Evolutionary conservation across 2,888 invertebrate species (phyloP).

Genomic region (Polylopha cassiicola): DNA sequence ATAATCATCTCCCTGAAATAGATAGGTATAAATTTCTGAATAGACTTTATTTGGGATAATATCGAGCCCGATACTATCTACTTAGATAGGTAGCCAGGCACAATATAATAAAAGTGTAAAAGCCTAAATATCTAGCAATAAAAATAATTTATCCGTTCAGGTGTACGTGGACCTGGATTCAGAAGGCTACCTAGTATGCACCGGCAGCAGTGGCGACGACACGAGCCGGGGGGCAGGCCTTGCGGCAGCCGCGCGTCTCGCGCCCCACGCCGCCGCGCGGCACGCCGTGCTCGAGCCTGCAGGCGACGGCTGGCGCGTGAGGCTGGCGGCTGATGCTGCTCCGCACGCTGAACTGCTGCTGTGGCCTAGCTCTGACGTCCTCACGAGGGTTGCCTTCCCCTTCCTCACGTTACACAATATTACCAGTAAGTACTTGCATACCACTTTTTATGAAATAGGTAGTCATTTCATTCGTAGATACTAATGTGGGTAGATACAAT

Average conservation of each 20-base stretch:
- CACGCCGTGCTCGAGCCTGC: constrained; percentile 23
- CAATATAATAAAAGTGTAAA: too few relatives aligned
- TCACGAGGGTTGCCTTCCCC: constrained; percentile 81
- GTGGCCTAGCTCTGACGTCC: constrained; percentile 56
- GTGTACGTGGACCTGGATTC: constrained; percentile 45
- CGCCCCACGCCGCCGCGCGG: constrained; percentile 28
- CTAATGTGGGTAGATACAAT: too few relatives aligned
- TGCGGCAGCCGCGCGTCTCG: constrained; percentile 25
- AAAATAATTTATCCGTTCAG: constrained; percentile 26
- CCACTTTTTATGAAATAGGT: too few relatives aligned
- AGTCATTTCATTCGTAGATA: too few relatives aligned
- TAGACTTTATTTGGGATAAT: too few relatives aligned
- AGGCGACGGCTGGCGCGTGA: constrained; percentile 23
- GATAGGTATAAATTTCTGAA: too few relatives aligned
- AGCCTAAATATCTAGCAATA: not conserved
- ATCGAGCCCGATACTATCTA: too few relatives aligned
- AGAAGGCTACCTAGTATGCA: constrained; percentile 26
- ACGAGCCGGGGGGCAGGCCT: constrained; percentile 4
- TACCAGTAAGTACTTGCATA: too few relatives aligned
- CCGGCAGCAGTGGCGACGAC: too few relatives aligned
- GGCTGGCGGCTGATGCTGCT: constrained; percentile 24
- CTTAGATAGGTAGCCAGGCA: too few relatives aligned
- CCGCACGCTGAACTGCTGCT: constrained; percentile 35
- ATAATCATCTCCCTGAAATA: too few relatives aligned
- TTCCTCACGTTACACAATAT: constrained; percentile 92